Evolutionary conservation across 1,140 invertebrate genomes (phyloP), one percentile per base, ranked within the genome.

Genomic region (Drosophila insularis): DNA sequence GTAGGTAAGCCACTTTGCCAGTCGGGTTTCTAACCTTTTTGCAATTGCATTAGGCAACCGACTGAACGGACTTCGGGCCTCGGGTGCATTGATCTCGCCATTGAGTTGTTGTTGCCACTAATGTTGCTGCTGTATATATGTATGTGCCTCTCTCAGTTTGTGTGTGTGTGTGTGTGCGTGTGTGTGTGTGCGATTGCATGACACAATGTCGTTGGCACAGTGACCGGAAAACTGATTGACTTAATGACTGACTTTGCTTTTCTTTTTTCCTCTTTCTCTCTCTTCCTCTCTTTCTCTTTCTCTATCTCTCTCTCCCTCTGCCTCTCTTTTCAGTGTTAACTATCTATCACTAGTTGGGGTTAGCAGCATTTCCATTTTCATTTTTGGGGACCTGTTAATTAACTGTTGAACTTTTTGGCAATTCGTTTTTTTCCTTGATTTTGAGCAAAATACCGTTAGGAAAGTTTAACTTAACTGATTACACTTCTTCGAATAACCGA

Each of bases 121-220:
- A 21, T 40, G 32, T 40, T 55, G 10, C n/a, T 40, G 35, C 40
- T 40, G 23, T 35, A 17, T 68, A 17, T 46, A 5, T 46, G 27
- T 40, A 23, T 21, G 55, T 63, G 39, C 19, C 21, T 21, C 21
- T 21, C 21, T 21, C 21, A 21, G 21, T 21, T 13, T 39, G 27
- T 60, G n/a, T 60, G n/a, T 55, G 40, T 27, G 32, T 21, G 0
- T 31, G 14, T 59, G 8, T 37, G 31, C 37, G 56, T 37, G 6
- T 43, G 4, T 63, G 32, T 65, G 50, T 65, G 56, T 65, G 68
- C 43, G 63, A 77, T 81, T 66, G 81, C 79, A 82, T 87, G 82
- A 89, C 67, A 87, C 80, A 84, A 82, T 82, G 80, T 84, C 80
- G 81, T 85, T 85, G 81, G 81, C 81, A 84, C 80, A 87, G 84